Evolutionary conservation across 2,797 vertebrate species (phyloP), one percentile per base, ranked within the genome.

Genomic region (Peromyscus attwateri): DNA sequence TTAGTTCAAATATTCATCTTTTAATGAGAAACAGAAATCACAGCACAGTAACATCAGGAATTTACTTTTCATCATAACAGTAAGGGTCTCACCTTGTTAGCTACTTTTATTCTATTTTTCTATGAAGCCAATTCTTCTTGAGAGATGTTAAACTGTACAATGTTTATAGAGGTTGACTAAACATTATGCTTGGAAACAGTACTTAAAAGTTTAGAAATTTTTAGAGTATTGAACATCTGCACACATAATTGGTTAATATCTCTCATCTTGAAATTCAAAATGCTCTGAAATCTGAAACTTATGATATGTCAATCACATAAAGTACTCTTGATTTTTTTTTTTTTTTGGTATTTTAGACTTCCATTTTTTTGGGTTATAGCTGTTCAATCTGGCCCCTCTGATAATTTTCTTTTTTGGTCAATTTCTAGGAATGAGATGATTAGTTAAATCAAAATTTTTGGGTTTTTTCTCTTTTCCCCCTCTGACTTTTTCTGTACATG

Each of bases 11-110:
- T 88, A 68, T 43, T n/a, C 79, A 83, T 82, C 40, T 77, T 87
- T 71, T 55, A 40, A 80, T 52, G 93, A 94, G 27, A 94, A 92
- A 94, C 89, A 93, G 10, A 89, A 92, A 94, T 91, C 31, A 93
- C 3, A 64, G n/a, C 90, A 87, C 27, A 93, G 90, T 37, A 87
- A 43, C 27, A 95, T 80, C 82, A 89, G 91, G 27, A 93, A 80
- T 76, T 90, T 83, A 75, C 57, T 92, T 17, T 91, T 94, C 19
- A 43, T 46, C 2, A 52, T 52, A 52, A 52, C 52, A 52, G 52
- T 52, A 52, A 52, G 52, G 13, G 19, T 6, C 25, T 94, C 34
- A 81, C 6, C 80, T 55, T 40, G 29, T 89, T 81, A 90, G 10
- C n/a, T 95, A 93, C 46, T 91, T 68, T 21, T 43, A 91, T 62